Evolutionary conservation across 1,140 invertebrate species (phyloP).

Genomic region (Rhyzopertha dominica): DNA sequence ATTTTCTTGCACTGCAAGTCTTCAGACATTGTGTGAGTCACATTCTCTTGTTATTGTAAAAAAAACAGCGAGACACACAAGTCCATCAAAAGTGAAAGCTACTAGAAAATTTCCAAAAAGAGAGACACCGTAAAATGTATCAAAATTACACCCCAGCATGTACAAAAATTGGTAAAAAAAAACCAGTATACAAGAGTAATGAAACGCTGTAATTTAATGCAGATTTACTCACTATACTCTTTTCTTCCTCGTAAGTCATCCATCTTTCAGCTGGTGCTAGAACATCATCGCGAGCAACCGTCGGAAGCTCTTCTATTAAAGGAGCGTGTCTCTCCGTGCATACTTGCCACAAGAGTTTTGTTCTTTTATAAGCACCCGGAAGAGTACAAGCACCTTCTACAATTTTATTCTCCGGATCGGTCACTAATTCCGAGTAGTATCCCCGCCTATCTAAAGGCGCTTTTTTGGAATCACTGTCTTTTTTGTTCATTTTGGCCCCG

Average conservation of each 20-base stretch:
- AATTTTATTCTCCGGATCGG: constrained; percentile 37
- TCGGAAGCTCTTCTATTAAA: constrained; percentile 45
- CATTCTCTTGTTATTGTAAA: too few relatives aligned
- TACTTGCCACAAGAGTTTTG: constrained; percentile 40
- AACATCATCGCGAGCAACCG: constrained; percentile 41
- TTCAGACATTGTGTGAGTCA: too few relatives aligned
- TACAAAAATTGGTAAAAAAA: neutral
- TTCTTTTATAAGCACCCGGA: constrained; percentile 42
- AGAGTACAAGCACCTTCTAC: constrained; percentile 43
- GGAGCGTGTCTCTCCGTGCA: constrained; percentile 48
- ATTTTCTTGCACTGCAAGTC: too few relatives aligned
- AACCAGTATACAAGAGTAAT: neutral
- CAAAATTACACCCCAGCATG: too few relatives aligned
- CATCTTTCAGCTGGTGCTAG: constrained; percentile 53
- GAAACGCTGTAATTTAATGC: neutral
- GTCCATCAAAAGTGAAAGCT: too few relatives aligned
- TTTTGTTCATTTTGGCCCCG: too few relatives aligned
- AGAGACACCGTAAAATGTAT: too few relatives aligned
- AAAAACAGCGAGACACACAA: too few relatives aligned
- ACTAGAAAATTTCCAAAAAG: too few relatives aligned
- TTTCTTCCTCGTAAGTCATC: constrained; percentile 55
- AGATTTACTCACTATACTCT: constrained; percentile 49
- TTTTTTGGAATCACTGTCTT: too few relatives aligned
- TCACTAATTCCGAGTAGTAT: constrained; percentile 51
- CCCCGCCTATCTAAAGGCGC: constrained; percentile 43